Conservation (phyloP, 1,140 invertebrate genomes). For the Alviniconcha marisindica region DNA sequence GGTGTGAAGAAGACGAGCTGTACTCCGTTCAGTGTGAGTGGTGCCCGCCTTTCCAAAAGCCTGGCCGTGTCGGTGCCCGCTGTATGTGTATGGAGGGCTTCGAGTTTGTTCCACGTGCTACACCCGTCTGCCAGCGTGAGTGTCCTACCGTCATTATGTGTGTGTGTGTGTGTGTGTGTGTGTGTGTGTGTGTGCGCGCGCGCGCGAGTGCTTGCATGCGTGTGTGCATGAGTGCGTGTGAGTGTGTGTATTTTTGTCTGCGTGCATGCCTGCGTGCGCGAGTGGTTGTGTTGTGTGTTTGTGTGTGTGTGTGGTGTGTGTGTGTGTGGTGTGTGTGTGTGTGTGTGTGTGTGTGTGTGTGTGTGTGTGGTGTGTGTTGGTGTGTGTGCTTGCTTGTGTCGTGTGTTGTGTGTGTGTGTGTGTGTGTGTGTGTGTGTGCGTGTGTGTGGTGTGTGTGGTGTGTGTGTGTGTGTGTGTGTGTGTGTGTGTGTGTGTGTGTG, state of each 20-base stretch:
- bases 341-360: neutral
- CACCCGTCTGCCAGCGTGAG: constrained; percentile 12
- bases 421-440: neutral
- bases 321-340: neutral
- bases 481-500: neutral
- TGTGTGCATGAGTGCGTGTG: neutral
- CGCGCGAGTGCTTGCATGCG: neutral
- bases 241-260: neutral
- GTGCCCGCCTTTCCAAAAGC: constrained; percentile 31
- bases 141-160: neutral
- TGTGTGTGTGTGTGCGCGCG: neutral
- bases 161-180: neutral
- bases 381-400: neutral
- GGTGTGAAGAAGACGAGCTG: constrained; percentile 16
- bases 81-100: constrained; percentile 31
- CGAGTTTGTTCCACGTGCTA: neutral
- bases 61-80: neutral
- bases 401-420: neutral
- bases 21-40: constrained; percentile 9
- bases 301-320: neutral
- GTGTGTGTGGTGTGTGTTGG: neutral
- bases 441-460: neutral
- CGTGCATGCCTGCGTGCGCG: too few species aligned
- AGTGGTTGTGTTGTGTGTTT: neutral
- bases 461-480: neutral